Base-by-base conservation (phyloP, 2,113 vertebrate species). In the Nothoprocta perdicaria region DNA sequence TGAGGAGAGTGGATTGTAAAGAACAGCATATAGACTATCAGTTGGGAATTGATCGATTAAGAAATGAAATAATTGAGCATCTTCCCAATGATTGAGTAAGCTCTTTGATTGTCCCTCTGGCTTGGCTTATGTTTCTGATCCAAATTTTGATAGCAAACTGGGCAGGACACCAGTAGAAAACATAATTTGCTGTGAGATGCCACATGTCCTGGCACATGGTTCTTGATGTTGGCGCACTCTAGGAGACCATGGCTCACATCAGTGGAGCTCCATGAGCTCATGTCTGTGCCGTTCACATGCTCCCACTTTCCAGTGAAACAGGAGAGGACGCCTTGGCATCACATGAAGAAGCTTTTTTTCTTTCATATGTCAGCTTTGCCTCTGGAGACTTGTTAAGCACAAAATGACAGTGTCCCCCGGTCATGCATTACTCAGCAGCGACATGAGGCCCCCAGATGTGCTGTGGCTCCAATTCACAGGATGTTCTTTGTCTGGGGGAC, bases 371-470 rank as follows among this genome's bases (percentile, higher is more conserved):
- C 90, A 92, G 29, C 67, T 80, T 88, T 94, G n/a, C 66, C 91
- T 82, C 87, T 79, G 83, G 88, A 88, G 90, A 88, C 85, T 86
- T 65, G 46, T 92, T 81, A 90, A 84, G 81, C 68, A 73, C 73
- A 91, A 79, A 83, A 93, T 73, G 94, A 85, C 94, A 95, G 87
- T 92, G 93, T 95, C 88, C 80, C 55, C 93, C 90, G 95, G 93
- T 94, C 91, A 90, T 86, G 58, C 48, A 88, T 95, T 96, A 67
- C 86, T 96, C 90, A 93, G 95, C 95, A 92, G 61, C 85, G 55
- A 67, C 91, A 95, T 94, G 61, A 96, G 94, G 94, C 48, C 75
- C 93, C 92, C 96, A 97, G 95, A 97, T 97, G 95, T 91, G 85
- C 77, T 73, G 76, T 90, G 92, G 86, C 72, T 92, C 40, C 83